Percentiles rank a stretch among this genome's conserved stretches.
phyloP scores from a whole-genome alignment of 1,140 invertebrate species.

The Aphaenogaster floridana region DNA sequence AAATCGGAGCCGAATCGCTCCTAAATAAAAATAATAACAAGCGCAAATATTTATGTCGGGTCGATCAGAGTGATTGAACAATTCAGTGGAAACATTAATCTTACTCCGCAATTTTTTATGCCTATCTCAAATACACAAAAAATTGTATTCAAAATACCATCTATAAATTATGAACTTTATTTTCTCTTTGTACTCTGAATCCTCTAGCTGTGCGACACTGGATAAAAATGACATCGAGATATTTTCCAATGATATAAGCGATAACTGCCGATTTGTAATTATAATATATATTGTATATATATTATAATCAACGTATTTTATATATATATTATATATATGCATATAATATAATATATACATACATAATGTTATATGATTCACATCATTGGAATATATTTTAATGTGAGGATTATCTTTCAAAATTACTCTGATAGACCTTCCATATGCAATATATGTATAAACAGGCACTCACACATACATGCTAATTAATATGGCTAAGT shows the following conservation, averaged over 20 bases:
- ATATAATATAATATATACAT: constrained; percentile 42
- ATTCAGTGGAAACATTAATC: neutral
- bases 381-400: constrained; percentile 15
- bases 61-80: constrained; percentile 13
- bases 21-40: constrained; percentile 69
- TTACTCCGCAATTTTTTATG: neutral
- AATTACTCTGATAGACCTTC: constrained; percentile 27
- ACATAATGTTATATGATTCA: constrained; percentile 13
- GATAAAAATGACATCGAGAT: constrained; percentile 26
- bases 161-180: constrained; percentile 6
- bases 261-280: constrained; percentile 1
- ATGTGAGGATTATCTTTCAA: constrained; percentile 19
- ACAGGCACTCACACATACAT: constrained; percentile 86
- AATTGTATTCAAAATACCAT: constrained; percentile 11
- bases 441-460: constrained; percentile 76
- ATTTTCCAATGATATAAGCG: constrained; percentile 36
- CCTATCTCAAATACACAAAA: neutral
- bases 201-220: neutral
- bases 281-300: constrained; percentile 46
- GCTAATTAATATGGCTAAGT: constrained; percentile 85
- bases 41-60: constrained; percentile 35
- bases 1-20: constrained; percentile 45
- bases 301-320: constrained; percentile 35
- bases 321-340: constrained; percentile 28
- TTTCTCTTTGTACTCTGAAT: neutral